Base-by-base conservation (phyloP, 1,140 invertebrate species). In the Cataglyphis hispanica region DNA sequence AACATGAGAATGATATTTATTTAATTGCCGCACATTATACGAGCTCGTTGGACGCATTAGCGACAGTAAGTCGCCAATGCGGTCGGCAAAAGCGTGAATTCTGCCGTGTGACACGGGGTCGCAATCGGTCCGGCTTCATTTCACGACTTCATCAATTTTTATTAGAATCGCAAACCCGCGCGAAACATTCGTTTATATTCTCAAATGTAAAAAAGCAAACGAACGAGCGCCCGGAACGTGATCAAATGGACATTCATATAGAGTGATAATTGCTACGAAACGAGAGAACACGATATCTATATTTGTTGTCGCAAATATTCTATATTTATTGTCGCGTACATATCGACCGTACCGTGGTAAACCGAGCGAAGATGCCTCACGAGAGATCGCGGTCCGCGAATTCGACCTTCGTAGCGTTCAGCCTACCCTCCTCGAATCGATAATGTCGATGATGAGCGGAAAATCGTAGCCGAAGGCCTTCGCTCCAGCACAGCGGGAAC, bases 1-100 rank as follows among this genome's bases (percentile, higher is more conserved):
- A 85, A 85, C 83, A 85, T 5, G 75, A 80, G 60, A 85, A 85
- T 85, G 74, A 85, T 78, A 80, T 85, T 85, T 85, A 85, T 85
- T 78, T 85, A 85, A 85, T 85, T 67, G 75, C 74, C 25, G 46
- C 34, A 40, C 61, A 34, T 85, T 66, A 50, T 50, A 77, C 50
- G 46, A 63, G 74, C 75, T 85, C 75, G 75, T 85, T 78, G 67
- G 66, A 46, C 46, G 74, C 53, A 58, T 85, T 80, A 66, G 16
- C 61, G 46, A 3, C 25, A 25, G 53, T 72, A 72, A 83, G 67
- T 83, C 78, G 78, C 37, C 34, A 31, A n/a, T 53, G 78, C 25
- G 19, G 13, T 22, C 11, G 66, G 22, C 50, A 19, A 43, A 1
- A 0, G 53, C 78, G 2, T 10, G 19, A 46, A 60, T 74, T 70